These are phyloP conservation scores for Sebastes itinus DNA, from an alignment of 2,797 vertebrate genomes.

Conservation along the genomic window DNA sequence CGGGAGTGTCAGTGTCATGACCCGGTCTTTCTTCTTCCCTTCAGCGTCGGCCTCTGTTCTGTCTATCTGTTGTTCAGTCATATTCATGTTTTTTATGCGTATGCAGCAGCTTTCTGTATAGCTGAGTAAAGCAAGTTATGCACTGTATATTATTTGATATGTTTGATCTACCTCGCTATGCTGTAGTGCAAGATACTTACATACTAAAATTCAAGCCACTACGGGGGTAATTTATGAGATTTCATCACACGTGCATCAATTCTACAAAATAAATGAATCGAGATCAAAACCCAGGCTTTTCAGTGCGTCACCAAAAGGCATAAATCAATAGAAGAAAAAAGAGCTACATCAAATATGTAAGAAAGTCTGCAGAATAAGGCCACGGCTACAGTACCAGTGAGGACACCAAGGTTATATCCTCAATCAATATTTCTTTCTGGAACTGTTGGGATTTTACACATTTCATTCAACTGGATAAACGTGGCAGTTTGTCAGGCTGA, in stretches of 20 bases:
- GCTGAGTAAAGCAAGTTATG: neutral
- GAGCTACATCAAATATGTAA: neutral
- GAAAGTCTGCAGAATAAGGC: neutral
- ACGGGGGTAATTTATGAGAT: neutral
- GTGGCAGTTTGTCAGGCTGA: neutral
- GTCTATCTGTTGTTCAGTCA: neutral
- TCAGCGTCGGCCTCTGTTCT: neutral
- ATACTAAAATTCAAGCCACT: neutral
- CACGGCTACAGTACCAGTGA: neutral
- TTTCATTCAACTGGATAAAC: neutral
- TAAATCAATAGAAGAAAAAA: neutral
- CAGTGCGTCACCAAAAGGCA: neutral
- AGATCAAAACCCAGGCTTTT: neutral
- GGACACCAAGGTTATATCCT: neutral
- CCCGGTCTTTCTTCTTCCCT: conserved; percentile 23
- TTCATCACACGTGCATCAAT: neutral
- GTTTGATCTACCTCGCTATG: neutral
- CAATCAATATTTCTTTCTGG: neutral
- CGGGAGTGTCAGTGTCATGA: conserved; percentile 13
- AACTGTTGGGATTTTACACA: neutral
- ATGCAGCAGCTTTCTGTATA: neutral
- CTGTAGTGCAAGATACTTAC: too few species aligned
- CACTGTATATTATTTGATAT: neutral
- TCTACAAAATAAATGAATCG: neutral
- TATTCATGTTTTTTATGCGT: neutral